Conservation (phyloP, 1,140 invertebrate genomes). For the Nephila pilipes region DNA sequence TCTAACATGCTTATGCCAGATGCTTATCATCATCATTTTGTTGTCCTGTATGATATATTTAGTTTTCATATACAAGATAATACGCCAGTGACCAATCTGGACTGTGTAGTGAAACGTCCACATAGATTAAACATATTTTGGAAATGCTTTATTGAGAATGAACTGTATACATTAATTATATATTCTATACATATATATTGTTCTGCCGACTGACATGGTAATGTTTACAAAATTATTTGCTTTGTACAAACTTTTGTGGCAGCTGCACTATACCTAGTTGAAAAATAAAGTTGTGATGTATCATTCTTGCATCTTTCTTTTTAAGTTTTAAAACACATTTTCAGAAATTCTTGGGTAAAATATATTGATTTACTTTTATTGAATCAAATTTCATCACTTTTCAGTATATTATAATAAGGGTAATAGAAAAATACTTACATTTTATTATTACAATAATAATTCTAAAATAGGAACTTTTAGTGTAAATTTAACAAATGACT, state of each 20-base stretch:
- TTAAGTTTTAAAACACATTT: too few species aligned
- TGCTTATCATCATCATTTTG: not conserved
- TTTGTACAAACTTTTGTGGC: slow-evolving; percentile 67
- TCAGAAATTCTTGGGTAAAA: too few species aligned
- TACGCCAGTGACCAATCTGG: not conserved
- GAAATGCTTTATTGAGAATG: slow-evolving; percentile 49
- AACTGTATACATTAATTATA: not conserved
- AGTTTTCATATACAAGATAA: slow-evolving; percentile 20
- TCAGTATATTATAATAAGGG: too few species aligned
- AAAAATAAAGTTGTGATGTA: slow-evolving; percentile 35
- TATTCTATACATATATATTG: slow-evolving; percentile 26
- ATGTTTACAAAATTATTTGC: slow-evolving; percentile 46
- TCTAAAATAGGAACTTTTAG: not conserved
- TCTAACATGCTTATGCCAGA: not conserved
- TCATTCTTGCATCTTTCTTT: not conserved
- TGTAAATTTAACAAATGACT: too few species aligned
- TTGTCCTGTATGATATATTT: slow-evolving; percentile 27
- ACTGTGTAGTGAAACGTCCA: slow-evolving; percentile 29
- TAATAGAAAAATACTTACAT: too few species aligned
- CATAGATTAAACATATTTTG: slow-evolving; percentile 47
- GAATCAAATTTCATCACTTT: too few species aligned
- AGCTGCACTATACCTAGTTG: slow-evolving; percentile 63
- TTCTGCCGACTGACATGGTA: slow-evolving; percentile 14
- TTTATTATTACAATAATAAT: not conserved
- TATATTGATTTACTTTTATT: too few species aligned